Evolutionary conservation across 1,140 invertebrate species (phyloP), one percentile per base, ranked within the genome.

Genomic region (Procambarus virginalis): DNA sequence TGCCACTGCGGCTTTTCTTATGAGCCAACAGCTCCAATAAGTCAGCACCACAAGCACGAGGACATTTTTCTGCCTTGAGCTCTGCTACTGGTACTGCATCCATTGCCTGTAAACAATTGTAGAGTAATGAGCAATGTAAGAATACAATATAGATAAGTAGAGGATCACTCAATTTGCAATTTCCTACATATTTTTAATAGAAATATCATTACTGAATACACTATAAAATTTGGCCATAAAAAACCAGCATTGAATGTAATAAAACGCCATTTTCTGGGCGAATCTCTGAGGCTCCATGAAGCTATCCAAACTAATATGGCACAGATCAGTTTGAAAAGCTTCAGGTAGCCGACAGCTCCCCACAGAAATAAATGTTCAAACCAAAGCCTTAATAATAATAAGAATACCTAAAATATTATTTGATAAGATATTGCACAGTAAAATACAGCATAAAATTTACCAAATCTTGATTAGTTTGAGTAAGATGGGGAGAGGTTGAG

Each of bases 1-100:
- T 92, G 94, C 95, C 92, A 94, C 94, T 94, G 95, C 95, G 93
- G 55, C 94, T 93, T 22, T 93, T 93, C 58, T 92, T 92, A 22
- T 94, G 90, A 83, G 96, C 94, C 10, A 96, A 94, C 75, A 98
- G 93, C 70, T 96, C 95, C 78, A 97, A 94, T 92, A 98, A 95
- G 94, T 99, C 98, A 82, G 96, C 96, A 17, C 96, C 96, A 92
- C 97, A 98, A 86, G 99, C 97, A 76, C 97, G 95, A 1, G 97
- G 96, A 93, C 96, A 96, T 91, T 96, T 95, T 94, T 98, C 97
- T 3, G 94, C 93, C 92, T 96, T 96, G 83, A 98, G 93, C 51
- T 96, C 95, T 60, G 95, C 94, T 90, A 97, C 93, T 14, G 95
- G 94, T 77, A 97, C 95, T 55, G 96, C 96, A 89, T 95, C 96